A percentile compares a stretch with the other conserved stretches of the same genome.
phyloP scores from a whole-genome alignment of 2,113 vertebrate genomes.

The Ciconia boyciana region DNA sequence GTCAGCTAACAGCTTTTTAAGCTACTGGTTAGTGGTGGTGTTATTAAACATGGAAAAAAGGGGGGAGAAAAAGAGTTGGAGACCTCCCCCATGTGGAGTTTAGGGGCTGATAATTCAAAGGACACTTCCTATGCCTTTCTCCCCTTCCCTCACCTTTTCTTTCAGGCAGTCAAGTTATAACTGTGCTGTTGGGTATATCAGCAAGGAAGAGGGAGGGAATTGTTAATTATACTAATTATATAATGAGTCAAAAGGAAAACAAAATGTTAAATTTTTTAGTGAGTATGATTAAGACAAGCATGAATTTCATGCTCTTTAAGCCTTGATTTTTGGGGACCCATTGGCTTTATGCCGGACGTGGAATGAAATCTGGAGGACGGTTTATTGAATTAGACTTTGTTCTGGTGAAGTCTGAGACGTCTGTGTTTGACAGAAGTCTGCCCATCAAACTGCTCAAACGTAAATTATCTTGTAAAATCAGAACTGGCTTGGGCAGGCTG shows the following conservation, averaged over 20 bases:
- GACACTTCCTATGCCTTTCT: not conserved
- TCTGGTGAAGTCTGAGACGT: not conserved
- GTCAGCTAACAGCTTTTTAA: not conserved
- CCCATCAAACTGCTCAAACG: not conserved
- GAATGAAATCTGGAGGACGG: not conserved
- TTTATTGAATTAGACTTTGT: not conserved
- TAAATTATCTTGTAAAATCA: not conserved
- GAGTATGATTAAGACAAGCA: not conserved
- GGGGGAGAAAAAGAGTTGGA: not conserved
- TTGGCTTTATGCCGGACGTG: not conserved
- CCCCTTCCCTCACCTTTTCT: not conserved
- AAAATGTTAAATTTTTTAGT: not conserved
- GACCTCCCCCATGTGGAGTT: not conserved
- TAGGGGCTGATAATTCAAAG: not conserved
- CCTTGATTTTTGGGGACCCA: not conserved
- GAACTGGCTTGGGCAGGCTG: not conserved
- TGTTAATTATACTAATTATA: not conserved
- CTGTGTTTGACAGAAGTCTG: not conserved
- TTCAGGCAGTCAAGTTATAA: not conserved
- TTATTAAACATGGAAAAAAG: not conserved
- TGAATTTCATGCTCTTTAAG: not conserved
- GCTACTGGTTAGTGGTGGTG: not conserved
- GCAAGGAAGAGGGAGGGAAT: not conserved
- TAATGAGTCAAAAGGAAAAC: not conserved
- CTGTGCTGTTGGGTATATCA: not conserved